Conservation (phyloP, 2,888 invertebrate genomes). For the Drosophila falleni region DNA sequence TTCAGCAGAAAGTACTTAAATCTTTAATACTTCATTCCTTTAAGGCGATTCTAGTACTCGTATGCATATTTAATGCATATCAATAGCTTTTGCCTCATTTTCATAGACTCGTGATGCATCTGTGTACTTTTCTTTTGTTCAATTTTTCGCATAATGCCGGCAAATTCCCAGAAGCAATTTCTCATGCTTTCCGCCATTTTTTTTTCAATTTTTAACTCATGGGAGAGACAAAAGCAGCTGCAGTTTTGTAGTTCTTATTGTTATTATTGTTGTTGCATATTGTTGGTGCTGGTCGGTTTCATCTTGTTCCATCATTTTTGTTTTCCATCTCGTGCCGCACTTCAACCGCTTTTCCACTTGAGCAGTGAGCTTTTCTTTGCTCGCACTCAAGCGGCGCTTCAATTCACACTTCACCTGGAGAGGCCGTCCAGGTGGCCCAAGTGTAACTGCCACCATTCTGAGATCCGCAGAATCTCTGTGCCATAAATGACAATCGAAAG, state of each 20-base stretch:
- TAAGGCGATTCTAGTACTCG: neutral
- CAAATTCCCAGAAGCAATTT: slow-evolving; percentile 43
- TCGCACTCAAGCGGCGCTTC: slow-evolving; percentile 73
- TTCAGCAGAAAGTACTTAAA: neutral
- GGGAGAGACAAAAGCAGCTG: slow-evolving; percentile 50
- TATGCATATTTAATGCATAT: slow-evolving; percentile 33
- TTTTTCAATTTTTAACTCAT: slow-evolving; percentile 26
- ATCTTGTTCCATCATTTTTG: slow-evolving; percentile 58
- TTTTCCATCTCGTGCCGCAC: slow-evolving; percentile 47
- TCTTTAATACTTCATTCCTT: neutral
- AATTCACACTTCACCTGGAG: slow-evolving; percentile 80
- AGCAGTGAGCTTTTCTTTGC: slow-evolving; percentile 70
- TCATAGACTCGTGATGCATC: slow-evolving; percentile 30
- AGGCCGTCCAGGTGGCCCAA: slow-evolving; percentile 23
- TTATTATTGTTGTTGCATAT: slow-evolving; percentile 42
- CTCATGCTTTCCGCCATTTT: neutral
- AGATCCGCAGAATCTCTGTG: neutral
- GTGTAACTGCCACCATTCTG: slow-evolving; percentile 10
- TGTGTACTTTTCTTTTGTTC: slow-evolving; percentile 39
- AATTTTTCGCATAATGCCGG: slow-evolving; percentile 39
- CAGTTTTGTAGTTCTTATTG: slow-evolving; percentile 24
- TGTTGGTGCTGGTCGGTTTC: slow-evolving; percentile 52
- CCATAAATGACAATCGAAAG: slow-evolving; percentile 74
- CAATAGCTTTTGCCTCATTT: slow-evolving; percentile 36
- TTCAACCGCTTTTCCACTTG: slow-evolving; percentile 68